These are phyloP conservation scores for Setipinna tenuifilis DNA, from an alignment of 2,797 vertebrate genomes.

Conservation along the genomic window DNA sequence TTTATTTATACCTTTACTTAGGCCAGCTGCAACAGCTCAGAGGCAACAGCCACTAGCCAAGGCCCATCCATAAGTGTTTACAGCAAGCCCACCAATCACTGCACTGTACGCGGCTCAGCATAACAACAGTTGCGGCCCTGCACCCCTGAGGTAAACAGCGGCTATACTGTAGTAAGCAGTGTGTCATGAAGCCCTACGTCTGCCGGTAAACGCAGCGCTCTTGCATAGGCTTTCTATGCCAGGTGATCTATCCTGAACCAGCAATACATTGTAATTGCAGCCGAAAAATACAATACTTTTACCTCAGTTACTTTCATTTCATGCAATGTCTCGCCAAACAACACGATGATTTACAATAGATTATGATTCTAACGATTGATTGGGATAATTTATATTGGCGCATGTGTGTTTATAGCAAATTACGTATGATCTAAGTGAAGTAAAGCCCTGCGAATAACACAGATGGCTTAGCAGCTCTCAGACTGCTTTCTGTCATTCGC, in stretches of 20 bases:
- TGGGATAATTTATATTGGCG: neutral
- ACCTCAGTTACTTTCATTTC: neutral
- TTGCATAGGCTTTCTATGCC: neutral
- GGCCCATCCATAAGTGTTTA: constrained; percentile 47
- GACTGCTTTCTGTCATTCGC: neutral
- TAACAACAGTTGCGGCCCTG: neutral
- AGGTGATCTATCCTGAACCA: neutral
- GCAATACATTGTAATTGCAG: neutral
- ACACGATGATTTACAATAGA: neutral
- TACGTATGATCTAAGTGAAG: neutral
- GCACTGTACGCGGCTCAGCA: neutral
- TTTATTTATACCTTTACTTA: constrained; percentile 50
- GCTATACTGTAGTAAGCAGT: neutral
- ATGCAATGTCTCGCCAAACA: neutral
- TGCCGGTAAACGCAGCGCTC: neutral
- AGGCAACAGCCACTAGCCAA: constrained; percentile 26
- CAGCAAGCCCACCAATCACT: constrained; percentile 9
- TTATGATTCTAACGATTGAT: neutral
- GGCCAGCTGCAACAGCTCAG: constrained; percentile 47
- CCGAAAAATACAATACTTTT: neutral
- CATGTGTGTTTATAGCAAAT: neutral
- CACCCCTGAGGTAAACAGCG: neutral
- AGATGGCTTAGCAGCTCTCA: neutral
- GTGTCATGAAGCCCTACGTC: neutral
- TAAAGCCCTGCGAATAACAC: neutral